Base-by-base conservation (phyloP, 2,888 invertebrate genomes). In the Mesoligia furuncula region DNA sequence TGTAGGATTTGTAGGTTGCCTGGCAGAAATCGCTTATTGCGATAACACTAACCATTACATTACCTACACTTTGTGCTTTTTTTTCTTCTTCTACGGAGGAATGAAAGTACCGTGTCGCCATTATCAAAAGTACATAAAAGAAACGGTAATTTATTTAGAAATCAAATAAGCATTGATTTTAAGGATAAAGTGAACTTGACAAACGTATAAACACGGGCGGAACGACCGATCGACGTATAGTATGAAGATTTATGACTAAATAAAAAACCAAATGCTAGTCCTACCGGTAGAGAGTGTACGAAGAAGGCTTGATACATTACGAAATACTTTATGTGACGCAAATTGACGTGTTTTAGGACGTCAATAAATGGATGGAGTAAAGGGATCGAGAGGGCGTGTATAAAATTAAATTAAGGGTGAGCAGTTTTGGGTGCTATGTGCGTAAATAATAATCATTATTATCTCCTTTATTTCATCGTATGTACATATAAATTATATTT, bases 201-300 rank as follows among this genome's bases (percentile, higher is more conserved):
- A 36, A 64, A 75, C n/a, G 4, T 45, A 7, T 2, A 20, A 31
- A 0, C 17, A 64, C 4, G 9, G n/a, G 20, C 2, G 45, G 45
- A 17, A 36, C 31, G 51, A 64, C 27, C n/a, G 8, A 65, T n/a
- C 65, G 57, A 65, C n/a, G 15, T 57, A 20, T n/a, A n/a, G 9
- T 48, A 71, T 62, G 17, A 64, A 70, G 36, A 70, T 77, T 70
- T 76, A 66, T 39, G 67, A 31, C 15, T 67, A 20, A 27, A 2
- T 7, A n/a, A 62, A 36, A 42, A 45, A 27, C 9, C 8, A 61
- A 24, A 77, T 31, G 17, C 17, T 61, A 5, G 39, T 11, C 1
- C 17, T 62, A 27, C 8, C n/a, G 1, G 31, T 31, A 57, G 0
- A 39, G 9, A 64, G 20, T 65, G 15, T 42, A n/a, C 31, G n/a